Conservation (phyloP, 2,888 invertebrate genomes). For the Drosophila neotestacea region DNA sequence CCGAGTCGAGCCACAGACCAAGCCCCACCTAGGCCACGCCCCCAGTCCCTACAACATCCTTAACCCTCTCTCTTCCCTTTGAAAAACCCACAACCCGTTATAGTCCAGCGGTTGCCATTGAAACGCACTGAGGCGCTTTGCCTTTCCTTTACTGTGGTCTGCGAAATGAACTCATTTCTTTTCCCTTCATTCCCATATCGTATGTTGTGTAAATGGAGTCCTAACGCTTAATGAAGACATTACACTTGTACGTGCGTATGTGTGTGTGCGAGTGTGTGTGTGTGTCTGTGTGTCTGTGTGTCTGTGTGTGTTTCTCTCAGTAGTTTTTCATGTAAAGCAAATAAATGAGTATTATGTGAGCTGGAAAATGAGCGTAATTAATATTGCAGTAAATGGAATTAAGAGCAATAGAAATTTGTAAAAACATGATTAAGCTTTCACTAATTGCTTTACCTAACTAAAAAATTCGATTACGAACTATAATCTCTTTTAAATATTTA, state of each 20-base stretch:
- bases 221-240: constrained; percentile 58
- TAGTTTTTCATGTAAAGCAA: constrained; percentile 44
- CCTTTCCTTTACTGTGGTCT: constrained; percentile 50
- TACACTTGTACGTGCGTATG: constrained; percentile 28
- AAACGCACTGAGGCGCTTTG: constrained; percentile 55
- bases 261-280: constrained; percentile 15
- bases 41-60: background rate
- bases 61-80: background rate
- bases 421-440: constrained; percentile 15
- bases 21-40: background rate
- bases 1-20: constrained; percentile 29
- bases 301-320: constrained; percentile 20
- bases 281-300: constrained; percentile 10
- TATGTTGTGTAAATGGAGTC: constrained; percentile 53
- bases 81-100: constrained; percentile 14
- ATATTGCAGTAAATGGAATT: constrained; percentile 40
- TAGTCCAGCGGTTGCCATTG: constrained; percentile 56
- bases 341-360: constrained; percentile 48
- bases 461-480: background rate
- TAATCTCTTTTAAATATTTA: constrained; percentile 11
- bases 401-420: constrained; percentile 34
- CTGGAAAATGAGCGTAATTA: constrained; percentile 54
- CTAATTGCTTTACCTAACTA: constrained; percentile 23
- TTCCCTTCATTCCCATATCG: constrained; percentile 1
- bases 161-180: constrained; percentile 22